Conservation (phyloP, 2,113 vertebrate genomes). For the Calypte anna region DNA sequence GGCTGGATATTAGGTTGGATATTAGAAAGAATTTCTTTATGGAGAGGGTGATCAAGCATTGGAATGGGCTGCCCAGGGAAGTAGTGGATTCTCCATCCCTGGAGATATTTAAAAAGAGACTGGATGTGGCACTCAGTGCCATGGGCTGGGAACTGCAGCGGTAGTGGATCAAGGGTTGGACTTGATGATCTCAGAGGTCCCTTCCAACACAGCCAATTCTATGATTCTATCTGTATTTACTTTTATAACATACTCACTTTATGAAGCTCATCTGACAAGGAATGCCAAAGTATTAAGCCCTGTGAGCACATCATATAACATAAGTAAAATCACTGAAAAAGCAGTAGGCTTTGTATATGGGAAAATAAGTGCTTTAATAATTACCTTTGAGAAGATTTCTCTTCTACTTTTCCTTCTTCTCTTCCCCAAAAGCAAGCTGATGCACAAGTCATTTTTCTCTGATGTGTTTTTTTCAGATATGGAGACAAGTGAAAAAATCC, state of each 20-base stretch:
- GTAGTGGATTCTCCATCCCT: no score
- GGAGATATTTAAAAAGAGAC: no score
- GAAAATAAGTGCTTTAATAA: neutral
- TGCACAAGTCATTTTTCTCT: conserved; percentile 23
- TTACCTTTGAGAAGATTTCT: neutral
- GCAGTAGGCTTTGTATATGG: neutral
- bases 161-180: no score
- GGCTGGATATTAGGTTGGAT: no score
- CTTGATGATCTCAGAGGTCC: no score
- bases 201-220: no score
- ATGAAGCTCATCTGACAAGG: neutral
- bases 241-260: neutral
- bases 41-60: no score
- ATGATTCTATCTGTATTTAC: neutral
- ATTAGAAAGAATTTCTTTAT: no score
- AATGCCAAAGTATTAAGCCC: neutral
- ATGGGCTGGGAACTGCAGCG: no score
- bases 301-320: neutral
- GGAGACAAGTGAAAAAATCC: conserved; percentile 93
- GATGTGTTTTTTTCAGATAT: conserved; percentile 82
- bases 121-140: no score
- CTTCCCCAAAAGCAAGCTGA: conserved; percentile 10
- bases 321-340: neutral
- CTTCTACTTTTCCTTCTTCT: neutral
- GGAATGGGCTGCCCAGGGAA: no score